Base-by-base conservation (phyloP, 2,888 invertebrate species). In the Macaria notata region DNA sequence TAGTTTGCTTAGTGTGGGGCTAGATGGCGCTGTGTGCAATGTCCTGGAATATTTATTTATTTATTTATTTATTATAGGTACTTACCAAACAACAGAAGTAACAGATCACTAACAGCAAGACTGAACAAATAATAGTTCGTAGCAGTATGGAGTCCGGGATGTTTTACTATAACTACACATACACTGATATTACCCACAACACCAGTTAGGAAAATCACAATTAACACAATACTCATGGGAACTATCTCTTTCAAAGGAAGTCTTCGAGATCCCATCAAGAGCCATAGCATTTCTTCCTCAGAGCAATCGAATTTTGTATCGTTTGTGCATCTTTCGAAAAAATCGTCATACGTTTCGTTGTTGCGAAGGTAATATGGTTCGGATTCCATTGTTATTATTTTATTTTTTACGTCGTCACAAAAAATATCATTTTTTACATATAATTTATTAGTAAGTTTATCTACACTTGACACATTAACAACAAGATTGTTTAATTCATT, bases 71-170 rank as follows among this genome's bases (percentile, higher is more conserved):
- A n/a, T n/a, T n/a, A n/a, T 8, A 39, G 8, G 8, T 8, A 4
- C 96, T 94, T 84, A 95, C 98, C 98, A 71, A 97, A 94, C 46
- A 96, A 81, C 29, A 98, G 92, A 65, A 97, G 92, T 54, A 95
- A 93, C 45, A 98, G 88, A 86, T 98, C 98, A 49, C 97, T 97
- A 31, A 98, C 93, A 49, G 98, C 97, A 82, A 98, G 89, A 83
- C 96, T 97, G 86, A 98, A 96, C 51, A 98, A 92, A 79, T 98
- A 98, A 82, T 96, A 98, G 82, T 98, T 98, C 0, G 98, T 98
- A 0, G 97, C 96, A 0, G 97, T 97, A 75, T 97, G 97, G 93
- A 98, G 93, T 9, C 95, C 93, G 0, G 94, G 92, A 73, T 97
- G 96, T 59, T 93, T 93, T 8, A 95, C 93, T 61, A 98, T 97